Evolutionary conservation across 2,888 invertebrate species (phyloP), one percentile per base, ranked within the genome.

Genomic region (Pandemis corylana): DNA sequence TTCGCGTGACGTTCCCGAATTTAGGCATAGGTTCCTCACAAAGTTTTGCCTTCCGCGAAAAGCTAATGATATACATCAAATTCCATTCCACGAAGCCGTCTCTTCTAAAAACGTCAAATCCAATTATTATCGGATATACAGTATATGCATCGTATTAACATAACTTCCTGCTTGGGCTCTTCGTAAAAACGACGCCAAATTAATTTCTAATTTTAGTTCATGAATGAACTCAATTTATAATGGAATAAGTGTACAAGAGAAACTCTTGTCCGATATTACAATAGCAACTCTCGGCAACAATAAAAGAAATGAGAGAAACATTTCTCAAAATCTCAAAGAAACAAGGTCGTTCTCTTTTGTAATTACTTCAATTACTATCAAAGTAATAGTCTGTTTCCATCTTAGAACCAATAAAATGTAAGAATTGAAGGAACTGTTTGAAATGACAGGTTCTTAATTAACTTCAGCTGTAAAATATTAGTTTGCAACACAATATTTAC

Each of bases 341-440:
- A 53, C 67, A 67, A 53, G 36, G 51, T 53, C 67, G 51, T 53
- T 51, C 13, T 67, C 53, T 67, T 53, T 15, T 51, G 53, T 67
- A 67, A 67, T 67, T 67, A 67, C 67, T 53, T 67, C 15, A 36
- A 53, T 67, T 49, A 65, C 49, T 65, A 49, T 49, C 64, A 64
- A 64, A 64, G 9, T 62, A 62, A 46, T 64, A 44, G 65, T 20
- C 46, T 46, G 15, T 65, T 49, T 28, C 28, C 51, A 51, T 20
- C 28, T 20, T 12, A 10, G 28, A 51, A 28, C 36, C 51, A 51
- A 36, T 66, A 49, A n/a, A 28, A 66, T 28, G 36, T 36, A n/a
- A 46, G 20, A 44, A 28, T 46, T 64, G 7, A 46, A 46, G 12
- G 13, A 4, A 46, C 12, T 46, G 12, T 13, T 49, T 49, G 20